These are phyloP conservation scores for Bombus impatiens DNA, from an alignment of 1,140 invertebrate species.

Conservation along the genomic window DNA sequence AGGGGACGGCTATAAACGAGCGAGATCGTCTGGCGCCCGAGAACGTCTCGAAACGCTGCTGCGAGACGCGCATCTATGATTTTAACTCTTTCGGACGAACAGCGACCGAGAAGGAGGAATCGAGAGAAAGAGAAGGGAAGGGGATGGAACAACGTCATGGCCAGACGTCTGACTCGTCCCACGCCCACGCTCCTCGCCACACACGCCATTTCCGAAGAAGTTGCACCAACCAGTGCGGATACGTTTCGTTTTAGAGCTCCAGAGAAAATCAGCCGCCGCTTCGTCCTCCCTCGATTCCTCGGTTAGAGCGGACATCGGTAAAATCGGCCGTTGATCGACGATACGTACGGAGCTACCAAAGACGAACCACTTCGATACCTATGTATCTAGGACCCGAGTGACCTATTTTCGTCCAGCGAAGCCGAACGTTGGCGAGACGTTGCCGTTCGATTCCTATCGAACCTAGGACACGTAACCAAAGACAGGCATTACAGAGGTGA, in stretches of 20 bases:
- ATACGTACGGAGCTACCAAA: not conserved
- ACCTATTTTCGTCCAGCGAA: constrained; percentile 2
- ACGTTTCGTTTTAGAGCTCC: not conserved
- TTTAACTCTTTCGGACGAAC: constrained; percentile 13
- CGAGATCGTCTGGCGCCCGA: constrained; percentile 55
- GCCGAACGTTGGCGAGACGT: not conserved
- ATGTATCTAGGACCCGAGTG: not conserved
- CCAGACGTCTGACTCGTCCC: constrained; percentile 63
- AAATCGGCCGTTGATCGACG: not conserved
- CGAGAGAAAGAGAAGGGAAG: not conserved
- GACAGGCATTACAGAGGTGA: no score
- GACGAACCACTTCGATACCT: not conserved
- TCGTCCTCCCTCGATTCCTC: no score
- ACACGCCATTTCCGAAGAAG: constrained; percentile 57
- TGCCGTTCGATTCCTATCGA: not conserved
- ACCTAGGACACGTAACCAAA: not conserved
- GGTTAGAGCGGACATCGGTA: rapidly evolving
- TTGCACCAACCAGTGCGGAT: constrained; percentile 51
- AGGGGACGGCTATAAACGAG: constrained; percentile 15
- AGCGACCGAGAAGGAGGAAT: not conserved
- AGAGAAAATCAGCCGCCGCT: not conserved
- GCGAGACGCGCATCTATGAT: constrained; percentile 10
- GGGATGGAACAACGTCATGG: constrained; percentile 41
- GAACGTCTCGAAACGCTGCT: not conserved
- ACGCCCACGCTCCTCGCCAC: constrained; percentile 57